A percentile compares a stretch with the other conserved stretches of the same genome.
These are phyloP conservation scores for Pocillopora meandrina DNA, from an alignment of 92 coral and sea anemone species.

Conservation along the genomic window DNA sequence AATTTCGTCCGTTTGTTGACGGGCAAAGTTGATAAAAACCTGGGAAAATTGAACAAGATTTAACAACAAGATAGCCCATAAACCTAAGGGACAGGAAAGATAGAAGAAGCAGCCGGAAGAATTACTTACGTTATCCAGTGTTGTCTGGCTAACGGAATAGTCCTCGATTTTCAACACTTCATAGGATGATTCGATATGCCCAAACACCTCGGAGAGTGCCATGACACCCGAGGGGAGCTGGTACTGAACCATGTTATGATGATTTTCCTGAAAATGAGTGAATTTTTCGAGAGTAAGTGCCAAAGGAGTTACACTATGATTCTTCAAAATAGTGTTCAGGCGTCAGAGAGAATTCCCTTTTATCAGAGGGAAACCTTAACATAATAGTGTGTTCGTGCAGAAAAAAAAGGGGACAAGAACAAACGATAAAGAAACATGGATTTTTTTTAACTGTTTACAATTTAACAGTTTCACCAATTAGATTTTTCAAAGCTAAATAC, in stretches of 20 bases:
- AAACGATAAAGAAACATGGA: no score
- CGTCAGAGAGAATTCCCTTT: no score
- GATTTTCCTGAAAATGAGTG: constrained; percentile 70
- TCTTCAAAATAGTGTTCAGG: no score
- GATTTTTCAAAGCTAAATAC: no score
- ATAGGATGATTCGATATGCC: constrained; percentile 78
- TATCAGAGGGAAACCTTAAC: no score
- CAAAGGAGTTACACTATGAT: not conserved
- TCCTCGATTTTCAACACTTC: constrained; percentile 86
- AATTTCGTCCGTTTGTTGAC: constrained; percentile 97
- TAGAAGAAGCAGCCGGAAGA: not conserved
- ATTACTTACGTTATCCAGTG: constrained; percentile 89
- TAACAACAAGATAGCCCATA: not conserved
- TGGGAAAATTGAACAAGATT: constrained; percentile 17
- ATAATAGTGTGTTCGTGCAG: no score
- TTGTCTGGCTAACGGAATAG: constrained; percentile 97
- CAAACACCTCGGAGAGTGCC: constrained; percentile 87
- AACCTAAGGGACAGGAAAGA: not conserved
- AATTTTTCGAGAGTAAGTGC: not conserved
- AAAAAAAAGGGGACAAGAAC: no score
- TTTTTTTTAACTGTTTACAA: no score
- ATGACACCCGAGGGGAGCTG: constrained; percentile 95
- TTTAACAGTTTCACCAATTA: no score
- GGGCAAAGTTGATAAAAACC: constrained; percentile 98
- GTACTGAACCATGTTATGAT: constrained; percentile 97